Conservation (phyloP, 2,797 vertebrate species). For the Lerista edwardsae region DNA sequence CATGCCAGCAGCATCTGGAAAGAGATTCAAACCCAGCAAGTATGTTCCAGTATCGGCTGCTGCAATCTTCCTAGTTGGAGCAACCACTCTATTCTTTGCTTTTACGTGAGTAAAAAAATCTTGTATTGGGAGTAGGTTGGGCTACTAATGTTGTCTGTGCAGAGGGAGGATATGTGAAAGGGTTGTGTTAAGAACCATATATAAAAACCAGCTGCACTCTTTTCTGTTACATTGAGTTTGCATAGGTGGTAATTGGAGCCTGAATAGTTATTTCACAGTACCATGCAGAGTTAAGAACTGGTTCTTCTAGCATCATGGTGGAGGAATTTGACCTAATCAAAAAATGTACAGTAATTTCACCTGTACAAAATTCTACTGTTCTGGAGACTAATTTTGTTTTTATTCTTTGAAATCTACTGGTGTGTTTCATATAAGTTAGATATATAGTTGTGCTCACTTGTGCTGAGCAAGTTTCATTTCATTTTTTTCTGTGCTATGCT, state of each 20-base stretch:
- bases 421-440: background rate
- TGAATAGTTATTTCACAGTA: background rate
- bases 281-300: background rate
- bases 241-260: background rate
- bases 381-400: background rate
- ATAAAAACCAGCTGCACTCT: background rate
- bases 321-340: background rate
- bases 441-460: background rate
- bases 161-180: background rate
- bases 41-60: constrained; percentile 95
- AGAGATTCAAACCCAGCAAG: constrained; percentile 92
- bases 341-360: accelerated
- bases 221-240: background rate
- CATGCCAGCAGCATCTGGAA: constrained; percentile 84
- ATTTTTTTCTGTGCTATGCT: background rate
- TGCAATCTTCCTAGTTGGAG: constrained; percentile 95
- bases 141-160: background rate
- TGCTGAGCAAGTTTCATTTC: background rate
- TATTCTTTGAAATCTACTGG: background rate
- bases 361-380: background rate
- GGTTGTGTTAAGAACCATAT: background rate
- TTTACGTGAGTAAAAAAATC: constrained; percentile 90
- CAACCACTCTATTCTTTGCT: constrained; percentile 96
- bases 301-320: too few species aligned
- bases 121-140: background rate